Evolutionary conservation across 2,113 vertebrate species (phyloP).

Genomic region (Uria aalge): DNA sequence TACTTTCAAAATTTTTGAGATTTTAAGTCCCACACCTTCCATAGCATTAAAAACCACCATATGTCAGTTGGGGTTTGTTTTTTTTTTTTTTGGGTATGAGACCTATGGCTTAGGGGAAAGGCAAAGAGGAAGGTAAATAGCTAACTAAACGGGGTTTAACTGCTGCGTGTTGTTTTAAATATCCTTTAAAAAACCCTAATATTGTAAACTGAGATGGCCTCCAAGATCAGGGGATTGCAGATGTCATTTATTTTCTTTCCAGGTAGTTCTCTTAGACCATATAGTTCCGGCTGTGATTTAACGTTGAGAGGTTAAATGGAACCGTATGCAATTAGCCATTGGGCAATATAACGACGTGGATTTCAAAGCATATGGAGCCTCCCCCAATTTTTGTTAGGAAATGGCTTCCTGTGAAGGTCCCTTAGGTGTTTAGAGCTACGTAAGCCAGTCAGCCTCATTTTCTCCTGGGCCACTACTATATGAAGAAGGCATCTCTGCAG

Average conservation of each 20-base stretch:
- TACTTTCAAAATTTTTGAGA: not conserved
- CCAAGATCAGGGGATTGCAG: not conserved
- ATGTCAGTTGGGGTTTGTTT: not conserved
- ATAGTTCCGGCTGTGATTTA: not conserved
- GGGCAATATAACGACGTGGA: not conserved
- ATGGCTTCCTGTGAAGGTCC: not conserved
- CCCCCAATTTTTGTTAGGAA: not conserved
- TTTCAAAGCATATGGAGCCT: not conserved
- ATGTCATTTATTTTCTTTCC: constrained; percentile 48
- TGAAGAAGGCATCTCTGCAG: too few species aligned
- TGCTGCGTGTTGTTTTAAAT: not conserved
- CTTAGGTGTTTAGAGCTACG: fast-evolving
- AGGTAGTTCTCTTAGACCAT: not conserved
- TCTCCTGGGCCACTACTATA: fast-evolving
- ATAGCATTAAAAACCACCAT: not conserved
- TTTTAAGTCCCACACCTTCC: not conserved
- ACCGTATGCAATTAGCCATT: not conserved
- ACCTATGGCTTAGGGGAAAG: not conserved
- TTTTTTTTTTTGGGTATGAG: not conserved
- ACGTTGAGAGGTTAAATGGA: not conserved
- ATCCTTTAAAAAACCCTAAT: not conserved
- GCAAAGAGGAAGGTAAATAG: not conserved
- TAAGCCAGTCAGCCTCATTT: fast-evolving
- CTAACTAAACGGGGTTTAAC: not conserved
- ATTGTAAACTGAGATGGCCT: not conserved